Percentiles rank a stretch among this genome's conserved stretches.
Evolutionary conservation across 2,888 invertebrate genomes (phyloP).

Genomic region (Orthosia gothica): DNA sequence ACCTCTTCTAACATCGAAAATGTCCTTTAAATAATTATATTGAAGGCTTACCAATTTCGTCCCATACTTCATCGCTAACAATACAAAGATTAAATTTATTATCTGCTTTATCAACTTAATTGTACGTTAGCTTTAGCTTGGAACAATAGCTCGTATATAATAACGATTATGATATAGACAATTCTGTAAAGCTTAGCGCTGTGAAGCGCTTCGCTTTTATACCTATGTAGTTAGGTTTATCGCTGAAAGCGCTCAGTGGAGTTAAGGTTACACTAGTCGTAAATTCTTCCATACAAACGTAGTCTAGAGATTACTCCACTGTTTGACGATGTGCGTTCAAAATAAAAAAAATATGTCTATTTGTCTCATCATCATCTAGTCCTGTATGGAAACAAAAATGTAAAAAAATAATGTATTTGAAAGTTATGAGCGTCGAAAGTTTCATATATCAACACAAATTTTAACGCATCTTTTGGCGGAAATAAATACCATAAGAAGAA

Average conservation of each 20-base stretch:
- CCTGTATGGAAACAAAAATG: too few species aligned
- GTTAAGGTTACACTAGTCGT: too few species aligned
- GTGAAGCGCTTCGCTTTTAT: slow-evolving; percentile 32
- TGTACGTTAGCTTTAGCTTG: slow-evolving; percentile 21
- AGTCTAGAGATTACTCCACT: too few species aligned
- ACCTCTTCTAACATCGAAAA: not conserved
- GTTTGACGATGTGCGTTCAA: too few species aligned
- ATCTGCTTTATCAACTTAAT: slow-evolving; percentile 42
- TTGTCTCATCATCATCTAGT: too few species aligned
- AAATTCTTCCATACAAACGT: too few species aligned
- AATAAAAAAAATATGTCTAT: too few species aligned
- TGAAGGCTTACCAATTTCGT: slow-evolving; percentile 18
- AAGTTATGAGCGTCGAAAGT: too few species aligned
- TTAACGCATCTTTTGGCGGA: too few species aligned
- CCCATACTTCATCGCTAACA: slow-evolving; percentile 32
- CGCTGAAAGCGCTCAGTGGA: slow-evolving; percentile 16
- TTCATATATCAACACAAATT: too few species aligned
- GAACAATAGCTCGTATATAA: slow-evolving; percentile 46
- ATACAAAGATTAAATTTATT: slow-evolving; percentile 45
- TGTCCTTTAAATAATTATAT: slow-evolving; percentile 1
- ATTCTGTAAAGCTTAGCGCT: slow-evolving; percentile 33
- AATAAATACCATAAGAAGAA: too few species aligned
- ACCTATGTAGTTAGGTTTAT: slow-evolving; percentile 8
- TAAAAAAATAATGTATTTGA: too few species aligned
- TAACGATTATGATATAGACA: slow-evolving; percentile 36